Evolutionary conservation across 2,113 vertebrate species (phyloP).

Genomic region (Seriola aureovittata): DNA sequence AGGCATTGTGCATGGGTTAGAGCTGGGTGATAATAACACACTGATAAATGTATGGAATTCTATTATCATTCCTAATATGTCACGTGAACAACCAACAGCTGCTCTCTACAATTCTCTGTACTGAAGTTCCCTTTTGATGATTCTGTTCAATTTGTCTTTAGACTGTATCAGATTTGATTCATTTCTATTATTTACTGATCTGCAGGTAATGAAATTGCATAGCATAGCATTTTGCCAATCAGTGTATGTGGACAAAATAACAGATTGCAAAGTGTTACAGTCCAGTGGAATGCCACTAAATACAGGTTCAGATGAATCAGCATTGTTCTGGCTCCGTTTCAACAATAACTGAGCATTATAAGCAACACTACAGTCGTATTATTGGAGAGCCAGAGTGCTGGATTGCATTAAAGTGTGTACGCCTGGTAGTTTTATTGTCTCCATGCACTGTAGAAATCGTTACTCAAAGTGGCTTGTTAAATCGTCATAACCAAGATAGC

Average conservation of each 20-base stretch:
- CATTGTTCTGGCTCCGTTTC: constrained; percentile 6
- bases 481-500: constrained; percentile 20
- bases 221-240: not conserved
- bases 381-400: constrained; percentile 11
- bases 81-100: not conserved
- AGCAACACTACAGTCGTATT: constrained; percentile 11
- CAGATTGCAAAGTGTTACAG: not conserved
- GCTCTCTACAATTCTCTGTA: not conserved
- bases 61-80: not conserved
- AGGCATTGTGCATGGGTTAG: not conserved
- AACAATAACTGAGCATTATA: constrained; percentile 16
- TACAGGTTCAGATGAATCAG: constrained; percentile 4
- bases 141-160: not conserved
- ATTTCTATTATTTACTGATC: not conserved
- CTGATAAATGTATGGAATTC: not conserved
- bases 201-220: not conserved
- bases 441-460: constrained; percentile 40
- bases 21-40: not conserved
- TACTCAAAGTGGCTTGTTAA: constrained; percentile 48
- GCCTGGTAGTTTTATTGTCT: constrained; percentile 41
- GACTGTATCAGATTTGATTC: not conserved
- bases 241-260: not conserved
- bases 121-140: not conserved
- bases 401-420: constrained; percentile 30
- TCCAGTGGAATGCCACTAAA: not conserved